Evolutionary conservation across 2,113 vertebrate genomes (phyloP), one percentile per base, ranked within the genome.

Genomic region (Trogon surrucura): DNA sequence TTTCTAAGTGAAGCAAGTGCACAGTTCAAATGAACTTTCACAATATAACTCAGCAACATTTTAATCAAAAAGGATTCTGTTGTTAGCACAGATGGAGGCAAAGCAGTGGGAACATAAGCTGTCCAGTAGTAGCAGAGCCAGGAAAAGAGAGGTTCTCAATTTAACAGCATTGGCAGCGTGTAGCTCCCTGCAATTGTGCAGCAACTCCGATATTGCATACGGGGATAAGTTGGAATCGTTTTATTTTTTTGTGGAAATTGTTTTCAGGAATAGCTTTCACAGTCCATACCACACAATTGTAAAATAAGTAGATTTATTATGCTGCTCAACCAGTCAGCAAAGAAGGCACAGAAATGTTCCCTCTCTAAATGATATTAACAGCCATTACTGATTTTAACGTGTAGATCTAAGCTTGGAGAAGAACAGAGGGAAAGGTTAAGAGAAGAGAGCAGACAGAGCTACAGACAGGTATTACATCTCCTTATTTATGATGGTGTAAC

Each of bases 11-110:
- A 78, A 70, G 25, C 25, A 79, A 95, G 53, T 16, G 36, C 23
- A 38, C 22, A 50, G 57, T 79, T 95, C 53, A 90, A 72, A 61
- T 84, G 75, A 95, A 70, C 32, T 90, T 94, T 91, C 67, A 34
- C 66, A 84, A 14, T 77, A 50, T 62, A 96, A 88, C 69, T 94
- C 69, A 62, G 91, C 64, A 92, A 88, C 82, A 82, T 92, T 96
- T 85, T 95, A 88, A 96, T 91, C 85, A 92, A 77, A 96, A 96
- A 96, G 78, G 91, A 91, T 90, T 95, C 85, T 71, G 87, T 90
- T 96, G 60, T 95, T 94, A 96, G 96, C 82, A 91, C 95, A 96
- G 95, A 96, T 94, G 94, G 91, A 95, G 61, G 69, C 78, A 81
- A 64, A 94, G 65, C 88, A 91, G 67, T 73, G 73, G 66, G 60